Percentiles rank a stretch among this genome's conserved stretches.
These are phyloP conservation scores for Branchellion lobata DNA, from an alignment of 2,888 invertebrate species.

Conservation along the genomic window DNA sequence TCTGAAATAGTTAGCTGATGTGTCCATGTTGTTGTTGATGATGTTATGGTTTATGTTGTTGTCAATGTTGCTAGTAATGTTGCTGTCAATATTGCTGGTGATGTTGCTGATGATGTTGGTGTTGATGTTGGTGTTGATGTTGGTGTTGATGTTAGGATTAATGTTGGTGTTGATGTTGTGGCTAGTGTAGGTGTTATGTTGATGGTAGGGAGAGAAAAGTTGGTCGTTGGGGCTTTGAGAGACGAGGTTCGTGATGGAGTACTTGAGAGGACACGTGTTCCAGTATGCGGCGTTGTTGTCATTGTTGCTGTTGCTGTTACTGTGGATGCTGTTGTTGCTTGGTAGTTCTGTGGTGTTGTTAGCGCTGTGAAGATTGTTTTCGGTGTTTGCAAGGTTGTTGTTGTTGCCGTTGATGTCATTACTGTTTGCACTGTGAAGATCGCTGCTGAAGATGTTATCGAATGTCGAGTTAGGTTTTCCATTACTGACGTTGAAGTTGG, in stretches of 20 bases:
- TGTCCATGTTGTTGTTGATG: no score
- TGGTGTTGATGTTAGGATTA: no score
- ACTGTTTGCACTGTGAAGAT: not conserved
- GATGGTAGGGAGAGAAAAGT: not conserved
- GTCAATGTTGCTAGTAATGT: not conserved
- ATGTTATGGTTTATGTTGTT: not conserved
- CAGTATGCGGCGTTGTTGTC: conserved; percentile 24
- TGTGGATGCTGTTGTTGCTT: not conserved
- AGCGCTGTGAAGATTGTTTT: not conserved
- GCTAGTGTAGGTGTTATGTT: not conserved
- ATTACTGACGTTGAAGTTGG: no score
- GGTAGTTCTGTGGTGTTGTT: conserved; percentile 6
- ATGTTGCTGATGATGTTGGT: no score
- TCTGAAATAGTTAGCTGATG: no score
- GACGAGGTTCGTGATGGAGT: not conserved
- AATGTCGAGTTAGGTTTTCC: not conserved
- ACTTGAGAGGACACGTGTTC: conserved; percentile 15
- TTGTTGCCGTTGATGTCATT: not conserved
- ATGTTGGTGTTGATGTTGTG: no score
- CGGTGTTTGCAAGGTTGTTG: not conserved
- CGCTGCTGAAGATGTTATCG: not conserved
- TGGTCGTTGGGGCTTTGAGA: not conserved
- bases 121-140: no score
- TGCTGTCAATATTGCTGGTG: no score
- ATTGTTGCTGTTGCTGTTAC: conserved; percentile 30